Evolutionary conservation across 30 jellyfish, hydroid and myxozoan genomes (phyloP).

Genomic region (Aurelia sp.): DNA sequence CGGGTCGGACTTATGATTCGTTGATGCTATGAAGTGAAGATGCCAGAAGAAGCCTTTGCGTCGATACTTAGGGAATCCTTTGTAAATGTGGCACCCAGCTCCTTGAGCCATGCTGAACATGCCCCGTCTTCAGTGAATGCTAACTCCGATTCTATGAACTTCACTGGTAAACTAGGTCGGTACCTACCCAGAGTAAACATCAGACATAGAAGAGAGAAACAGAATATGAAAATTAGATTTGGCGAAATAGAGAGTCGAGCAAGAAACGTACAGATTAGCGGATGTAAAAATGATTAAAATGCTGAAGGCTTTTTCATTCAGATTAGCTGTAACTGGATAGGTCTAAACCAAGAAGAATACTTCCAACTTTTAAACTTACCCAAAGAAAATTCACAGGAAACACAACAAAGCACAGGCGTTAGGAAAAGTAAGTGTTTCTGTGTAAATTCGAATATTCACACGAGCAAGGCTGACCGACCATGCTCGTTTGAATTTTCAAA

Average conservation of each 20-base stretch:
- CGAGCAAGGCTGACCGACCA: too few relatives aligned
- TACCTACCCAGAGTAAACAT: conserved; percentile 90
- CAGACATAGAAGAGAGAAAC: conserved; percentile 71
- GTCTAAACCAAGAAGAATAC: too few relatives aligned
- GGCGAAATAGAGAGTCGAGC: conserved; percentile 13
- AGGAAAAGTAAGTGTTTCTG: too few relatives aligned
- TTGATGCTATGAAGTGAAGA: conserved; percentile 66
- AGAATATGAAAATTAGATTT: conserved; percentile 39
- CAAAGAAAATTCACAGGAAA: too few relatives aligned
- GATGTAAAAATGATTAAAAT: too few relatives aligned
- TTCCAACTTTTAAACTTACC: too few relatives aligned
- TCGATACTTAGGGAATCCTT: conserved; percentile 85
- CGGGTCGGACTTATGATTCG: conserved; percentile 16
- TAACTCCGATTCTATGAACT: conserved; percentile 84
- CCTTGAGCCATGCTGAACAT: conserved; percentile 91
- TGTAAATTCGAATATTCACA: too few relatives aligned
- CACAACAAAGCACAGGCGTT: too few relatives aligned
- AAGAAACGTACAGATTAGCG: too few relatives aligned
- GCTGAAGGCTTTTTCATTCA: too few relatives aligned
- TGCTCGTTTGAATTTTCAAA: too few relatives aligned
- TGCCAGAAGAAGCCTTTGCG: conserved; percentile 87
- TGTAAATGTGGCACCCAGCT: conserved; percentile 85
- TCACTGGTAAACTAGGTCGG: conserved; percentile 96
- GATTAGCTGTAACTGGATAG: too few relatives aligned
- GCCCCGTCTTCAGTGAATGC: conserved; percentile 93